Base-by-base conservation (phyloP, 2,113 vertebrate genomes). In the Uropsilus gracilis region DNA sequence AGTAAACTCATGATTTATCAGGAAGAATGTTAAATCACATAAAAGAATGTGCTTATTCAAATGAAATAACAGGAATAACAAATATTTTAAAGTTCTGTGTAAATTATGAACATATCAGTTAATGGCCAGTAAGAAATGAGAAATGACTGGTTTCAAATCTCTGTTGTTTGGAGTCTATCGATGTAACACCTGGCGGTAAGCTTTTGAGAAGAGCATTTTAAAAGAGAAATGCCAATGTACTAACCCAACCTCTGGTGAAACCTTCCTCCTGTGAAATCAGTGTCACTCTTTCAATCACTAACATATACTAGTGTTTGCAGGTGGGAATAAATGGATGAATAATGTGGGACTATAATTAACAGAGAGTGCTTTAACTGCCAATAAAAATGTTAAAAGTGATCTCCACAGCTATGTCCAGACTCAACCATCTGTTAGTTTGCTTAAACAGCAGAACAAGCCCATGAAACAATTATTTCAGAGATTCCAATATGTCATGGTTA, bases 351-450 rank as follows among this genome's bases (percentile, higher is more conserved):
- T 57, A 66, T 50, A n/a, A 37, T 82, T 63, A 82, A 59, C 28
- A 76, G 13, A 78, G 26, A 75, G 30, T 72, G 39, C 48, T 68
- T 80, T 34, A 76, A 71, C 50, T 50, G 93, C 75, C 61, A 91
- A 53, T 53, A 50, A 82, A 91, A 64, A 82, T 42, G 50, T 59
- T 89, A 50, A 64, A 64, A 69, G 69, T 84, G 11, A 50, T 50
- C 78, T 81, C 57, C 61, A 24, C 1, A 39, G 26, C 32, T 71
- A 55, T 83, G 48, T 61, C 50, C 59, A 86, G 89, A 93, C 53
- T 86, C 34, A 91, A 50, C 39, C 76, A 97, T 88, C 95, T 95
- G 91, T 42, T 81, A 82, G 37, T 68, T 64, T 83, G 73, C 68
- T 94, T 75, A 86, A 46, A 69, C 44, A 89, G 34, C 64, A 84